phyloP scores from a whole-genome alignment of 2,113 vertebrate genomes.

The Sterrhoptilus dennistouni region DNA sequence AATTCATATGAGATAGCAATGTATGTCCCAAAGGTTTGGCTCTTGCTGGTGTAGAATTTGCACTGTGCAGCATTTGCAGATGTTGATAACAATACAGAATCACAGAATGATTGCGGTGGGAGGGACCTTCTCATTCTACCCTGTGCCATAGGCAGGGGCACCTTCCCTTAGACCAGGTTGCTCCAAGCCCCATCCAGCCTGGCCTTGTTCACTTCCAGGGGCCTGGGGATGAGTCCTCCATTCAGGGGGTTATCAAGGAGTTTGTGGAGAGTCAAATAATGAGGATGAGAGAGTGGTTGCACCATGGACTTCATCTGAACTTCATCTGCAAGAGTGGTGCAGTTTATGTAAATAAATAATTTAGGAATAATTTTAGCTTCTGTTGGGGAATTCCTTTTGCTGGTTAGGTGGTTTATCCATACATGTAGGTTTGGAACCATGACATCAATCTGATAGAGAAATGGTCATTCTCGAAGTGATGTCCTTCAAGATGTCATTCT shows the following conservation, averaged over 20 bases:
- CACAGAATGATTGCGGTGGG: background rate
- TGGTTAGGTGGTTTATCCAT: background rate
- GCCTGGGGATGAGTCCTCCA: rapidly evolving
- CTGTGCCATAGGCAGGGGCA: background rate
- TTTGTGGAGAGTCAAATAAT: background rate
- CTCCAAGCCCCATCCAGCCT: background rate
- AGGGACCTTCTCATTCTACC: background rate
- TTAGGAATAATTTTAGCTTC: background rate
- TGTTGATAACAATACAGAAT: background rate
- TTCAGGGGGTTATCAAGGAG: background rate
- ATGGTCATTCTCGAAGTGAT: background rate
- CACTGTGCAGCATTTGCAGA: background rate
- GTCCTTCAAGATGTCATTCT: background rate
- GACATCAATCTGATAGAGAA: background rate
- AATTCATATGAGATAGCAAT: rapidly evolving
- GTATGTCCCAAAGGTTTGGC: rapidly evolving
- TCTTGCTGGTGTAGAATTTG: background rate
- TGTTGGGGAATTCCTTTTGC: background rate
- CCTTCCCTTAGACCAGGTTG: background rate
- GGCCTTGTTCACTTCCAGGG: background rate
- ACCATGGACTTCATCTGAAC: background rate
- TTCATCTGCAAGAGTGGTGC: background rate
- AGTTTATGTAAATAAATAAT: background rate
- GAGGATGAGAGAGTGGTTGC: background rate
- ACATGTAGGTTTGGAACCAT: background rate